These are phyloP conservation scores for Siniperca scherzeri DNA, from an alignment of 2,797 vertebrate genomes.

Conservation along the genomic window DNA sequence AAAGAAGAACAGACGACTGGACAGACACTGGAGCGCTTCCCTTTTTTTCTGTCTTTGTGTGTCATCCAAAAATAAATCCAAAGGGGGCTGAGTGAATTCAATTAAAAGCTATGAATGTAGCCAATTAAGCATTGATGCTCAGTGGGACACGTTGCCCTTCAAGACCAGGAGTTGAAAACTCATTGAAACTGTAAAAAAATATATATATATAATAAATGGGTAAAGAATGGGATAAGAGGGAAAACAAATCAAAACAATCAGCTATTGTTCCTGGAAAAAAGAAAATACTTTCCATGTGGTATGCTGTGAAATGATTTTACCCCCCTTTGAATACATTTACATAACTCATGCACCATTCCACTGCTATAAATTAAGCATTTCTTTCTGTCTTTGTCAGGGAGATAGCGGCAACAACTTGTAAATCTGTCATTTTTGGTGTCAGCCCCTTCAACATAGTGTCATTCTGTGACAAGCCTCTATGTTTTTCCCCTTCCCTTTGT, in stretches of 20 bases:
- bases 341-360: not conserved
- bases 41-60: conserved; percentile 42
- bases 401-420: not conserved
- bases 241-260: conserved; percentile 7
- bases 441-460: not conserved
- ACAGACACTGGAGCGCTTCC: conserved; percentile 24
- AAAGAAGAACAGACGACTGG: conserved; percentile 29
- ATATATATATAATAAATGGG: no score
- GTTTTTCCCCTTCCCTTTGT: not conserved
- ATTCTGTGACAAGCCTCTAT: not conserved
- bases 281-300: conserved; percentile 20
- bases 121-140: conserved; percentile 12
- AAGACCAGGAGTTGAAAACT: not conserved
- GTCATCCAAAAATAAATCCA: conserved; percentile 59
- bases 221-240: no score
- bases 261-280: conserved; percentile 11
- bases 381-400: not conserved
- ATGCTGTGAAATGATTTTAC: conserved; percentile 11
- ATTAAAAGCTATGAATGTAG: conserved; percentile 32
- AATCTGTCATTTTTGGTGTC: not conserved
- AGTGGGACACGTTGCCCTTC: not conserved
- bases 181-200: not conserved
- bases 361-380: not conserved
- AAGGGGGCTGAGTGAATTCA: conserved; percentile 27
- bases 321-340: conserved; percentile 13